These are phyloP conservation scores for Allacma fusca DNA, from an alignment of 2,888 invertebrate genomes.

Conservation along the genomic window DNA sequence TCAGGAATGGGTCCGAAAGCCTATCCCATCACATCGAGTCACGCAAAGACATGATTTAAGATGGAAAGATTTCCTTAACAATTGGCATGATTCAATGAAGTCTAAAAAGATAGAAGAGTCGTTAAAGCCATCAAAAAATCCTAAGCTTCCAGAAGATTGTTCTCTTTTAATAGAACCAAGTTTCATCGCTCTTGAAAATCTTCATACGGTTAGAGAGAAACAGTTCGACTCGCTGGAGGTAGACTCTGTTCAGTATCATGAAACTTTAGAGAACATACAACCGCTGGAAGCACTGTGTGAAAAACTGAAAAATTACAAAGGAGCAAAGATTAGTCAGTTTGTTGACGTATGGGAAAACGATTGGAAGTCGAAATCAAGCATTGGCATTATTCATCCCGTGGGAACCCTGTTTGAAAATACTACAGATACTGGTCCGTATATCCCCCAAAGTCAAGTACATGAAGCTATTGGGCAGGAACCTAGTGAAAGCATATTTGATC, in stretches of 20 bases:
- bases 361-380: not conserved
- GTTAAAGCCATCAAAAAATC: not conserved
- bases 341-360: conserved; percentile 37
- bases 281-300: not conserved
- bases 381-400: not conserved
- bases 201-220: not conserved
- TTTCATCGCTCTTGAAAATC: not conserved
- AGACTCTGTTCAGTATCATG: not conserved
- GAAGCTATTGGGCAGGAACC: not conserved
- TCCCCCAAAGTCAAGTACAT: not conserved
- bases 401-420: not conserved
- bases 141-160: conserved; percentile 37
- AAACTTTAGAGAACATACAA: not conserved
- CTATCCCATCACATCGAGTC: conserved; percentile 36
- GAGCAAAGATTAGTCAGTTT: not conserved
- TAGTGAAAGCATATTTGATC: not conserved
- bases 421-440: too few species aligned
- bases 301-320: conserved; percentile 27
- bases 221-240: not conserved
- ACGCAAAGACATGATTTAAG: conserved; percentile 32
- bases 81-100: conserved; percentile 40
- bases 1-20: conserved; percentile 56
- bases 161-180: conserved; percentile 47
- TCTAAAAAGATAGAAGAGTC: conserved; percentile 23
- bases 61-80: conserved; percentile 43